These are phyloP conservation scores for Hypselothyrea guttata DNA, from an alignment of 2,888 invertebrate genomes.

Conservation along the genomic window DNA sequence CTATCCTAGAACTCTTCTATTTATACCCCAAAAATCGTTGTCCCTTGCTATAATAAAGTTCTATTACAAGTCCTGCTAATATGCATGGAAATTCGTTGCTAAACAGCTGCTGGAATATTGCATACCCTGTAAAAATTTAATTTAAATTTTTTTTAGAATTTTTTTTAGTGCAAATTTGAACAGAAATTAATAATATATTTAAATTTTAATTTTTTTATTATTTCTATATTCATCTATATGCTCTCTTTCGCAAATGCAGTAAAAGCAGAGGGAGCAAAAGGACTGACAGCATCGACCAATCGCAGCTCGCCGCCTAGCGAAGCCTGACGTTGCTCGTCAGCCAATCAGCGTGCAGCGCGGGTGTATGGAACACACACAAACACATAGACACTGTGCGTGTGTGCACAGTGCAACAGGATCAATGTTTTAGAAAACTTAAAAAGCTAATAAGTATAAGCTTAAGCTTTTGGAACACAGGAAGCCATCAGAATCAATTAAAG, in stretches of 20 bases:
- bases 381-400: constrained; percentile 4
- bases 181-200: constrained; percentile 2
- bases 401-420: constrained; percentile 54
- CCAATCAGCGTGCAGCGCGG: constrained; percentile 48
- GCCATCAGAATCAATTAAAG: constrained; percentile 43
- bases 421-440: constrained; percentile 45
- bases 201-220: not conserved
- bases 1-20: constrained; percentile 35
- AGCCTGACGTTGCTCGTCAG: constrained; percentile 8
- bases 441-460: constrained; percentile 25
- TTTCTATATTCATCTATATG: no score
- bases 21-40: constrained; percentile 48
- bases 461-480: constrained; percentile 42
- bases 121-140: not conserved
- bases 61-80: not conserved
- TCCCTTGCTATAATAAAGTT: constrained; percentile 27
- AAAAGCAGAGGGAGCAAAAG: constrained; percentile 20
- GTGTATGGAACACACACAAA: not conserved
- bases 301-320: constrained; percentile 21
- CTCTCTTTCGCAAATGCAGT: not conserved
- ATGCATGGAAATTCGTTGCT: not conserved
- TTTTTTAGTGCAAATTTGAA: constrained; percentile 3
- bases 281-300: constrained; percentile 47
- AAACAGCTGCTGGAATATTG: not conserved
- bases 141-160: no score